Base-by-base conservation (phyloP, 2,113 vertebrate species). In the Chrysemys picta region DNA sequence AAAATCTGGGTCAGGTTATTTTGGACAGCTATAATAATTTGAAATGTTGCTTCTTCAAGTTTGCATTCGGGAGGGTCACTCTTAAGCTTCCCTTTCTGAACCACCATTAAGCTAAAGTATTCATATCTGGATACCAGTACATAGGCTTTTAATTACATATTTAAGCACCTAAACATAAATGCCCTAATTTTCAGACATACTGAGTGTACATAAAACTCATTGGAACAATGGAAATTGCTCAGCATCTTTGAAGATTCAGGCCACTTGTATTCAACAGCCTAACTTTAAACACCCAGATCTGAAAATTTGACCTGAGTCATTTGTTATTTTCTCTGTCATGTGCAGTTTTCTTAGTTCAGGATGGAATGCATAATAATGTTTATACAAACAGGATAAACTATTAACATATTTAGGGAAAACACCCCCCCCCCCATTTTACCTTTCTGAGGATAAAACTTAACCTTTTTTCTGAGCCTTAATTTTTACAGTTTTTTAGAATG, bases 341-440 rank as follows among this genome's bases (percentile, higher is more conserved):
- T 78, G 1, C 72, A 80, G 56, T 80, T 54, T 6, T 89, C 82
- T 80, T 69, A 59, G 50, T 87, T 94, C n/a, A 83, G 9, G 24
- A 35, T 72, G 35, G 65, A 72, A 35, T 59, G 5, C 17, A 16
- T 14, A 19, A 9, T 57, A 17, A 12, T 52, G 5, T 16, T 88
- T 5, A 89, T 24, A 49, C 38, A 78, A 87, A 62, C 17, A 57
- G n/a, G 2, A 75, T 84, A 85, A 81, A 92, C 53, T 83, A 78
- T 35, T 52, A 7, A 22, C 86, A 35, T 3, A 38, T 9, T n/a
- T 27, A 47, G 0, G 0, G 8, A 87, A 53, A 54, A 76, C 1
- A 24, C 59, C 4, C 19, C 8, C 35, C 56, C 69, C 50, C 13
- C 1, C 56, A 56, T 45, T 65, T 52, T 62, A 47, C 29, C 1